Base-by-base conservation (phyloP, 2,888 invertebrate genomes). In the Cephus spinipes region DNA sequence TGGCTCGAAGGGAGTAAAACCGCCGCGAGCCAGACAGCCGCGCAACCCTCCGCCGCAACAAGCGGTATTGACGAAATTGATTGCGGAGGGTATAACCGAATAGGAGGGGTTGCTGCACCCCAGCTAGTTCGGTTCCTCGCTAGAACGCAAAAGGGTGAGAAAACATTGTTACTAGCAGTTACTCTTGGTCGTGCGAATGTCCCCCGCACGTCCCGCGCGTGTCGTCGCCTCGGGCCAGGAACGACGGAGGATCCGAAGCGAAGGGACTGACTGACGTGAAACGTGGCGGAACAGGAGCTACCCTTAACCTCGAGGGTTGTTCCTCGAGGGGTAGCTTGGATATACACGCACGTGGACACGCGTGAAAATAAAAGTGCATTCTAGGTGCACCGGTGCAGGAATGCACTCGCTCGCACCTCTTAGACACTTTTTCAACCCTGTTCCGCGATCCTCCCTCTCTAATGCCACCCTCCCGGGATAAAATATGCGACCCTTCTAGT, bases 41-140 rank as follows among this genome's bases (percentile, higher is more conserved):
- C 78, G 80, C 83, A 85, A 83, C 86, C 87, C 85, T 87, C 88
- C 85, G 86, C 88, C 85, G 86, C 88, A 89, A 89, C 89, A 89
- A 89, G 88, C 88, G 87, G 87, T 89, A 89, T 89, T 89, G 89
- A 89, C 88, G 88, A 89, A 89, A 89, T 89, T 89, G 89, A 89
- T 89, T 89, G 89, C 86, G 86, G 87, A 85, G 86, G 84, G 86
- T 88, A 85, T 86, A 88, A 83, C 78, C 80, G 81, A 81, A 80
- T 79, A 81, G 79, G 83, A 82, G 79, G 81, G 80, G 79, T 81
- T 69, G 78, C 79, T 12, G 81, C 77, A 77, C 79, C 81, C 83
- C 86, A 83, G 69, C 71, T 23, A 73, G 75, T 78, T 73, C 78
- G 71, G 74, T 75, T 79, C 78, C 68, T 73, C 82, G 85, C 83